Evolutionary conservation across 2,888 invertebrate genomes (phyloP), one percentile per base, ranked within the genome.

Genomic region (Napeogenes sylphis): DNA sequence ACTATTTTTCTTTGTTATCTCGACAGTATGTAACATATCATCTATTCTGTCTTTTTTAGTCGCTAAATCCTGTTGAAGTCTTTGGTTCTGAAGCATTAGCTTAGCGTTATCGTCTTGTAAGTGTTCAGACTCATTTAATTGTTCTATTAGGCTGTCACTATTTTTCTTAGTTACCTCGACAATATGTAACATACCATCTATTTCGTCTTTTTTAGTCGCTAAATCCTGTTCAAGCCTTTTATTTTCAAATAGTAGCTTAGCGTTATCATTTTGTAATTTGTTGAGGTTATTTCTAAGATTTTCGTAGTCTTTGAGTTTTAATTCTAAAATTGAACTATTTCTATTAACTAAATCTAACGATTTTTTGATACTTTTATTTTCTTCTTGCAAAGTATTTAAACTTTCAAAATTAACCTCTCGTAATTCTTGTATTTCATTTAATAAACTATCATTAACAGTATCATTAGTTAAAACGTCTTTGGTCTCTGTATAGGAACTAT

Each of bases 371-470:
- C 77, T 69, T 8, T 72, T 69, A 63, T 80, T 83, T 71, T 84
- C 77, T 38, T 78, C 73, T 71, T 80, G 67, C 63, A 87, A 72
- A 56, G 62, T 72, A 61, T 73, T 74, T 3, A 85, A 75, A 65
- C 74, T 79, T 59, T 73, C 70, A 10, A 70, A 73, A 64, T 82
- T 83, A n/a, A 74, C 64, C 63, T 81, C 76, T 13, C 75, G 73
- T 56, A 87, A 73, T 68, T 70, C 73, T 67, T 83, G 70, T 57
- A 84, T 76, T 74, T 87, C 81, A 68, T 80, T 68, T 62, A 75
- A 38, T 53, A 86, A 71, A 58, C 76, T 64, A 8, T 77, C 71
- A 61, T 78, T 75, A 63, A 51, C n/a, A 51, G 8, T 51, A 10
- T 75, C 71, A 35, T 72, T 77, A 68, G 77, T 73, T 51, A 51